These are phyloP conservation scores for Mimachlamys varia DNA, from an alignment of 2,888 invertebrate species.

Conservation along the genomic window DNA sequence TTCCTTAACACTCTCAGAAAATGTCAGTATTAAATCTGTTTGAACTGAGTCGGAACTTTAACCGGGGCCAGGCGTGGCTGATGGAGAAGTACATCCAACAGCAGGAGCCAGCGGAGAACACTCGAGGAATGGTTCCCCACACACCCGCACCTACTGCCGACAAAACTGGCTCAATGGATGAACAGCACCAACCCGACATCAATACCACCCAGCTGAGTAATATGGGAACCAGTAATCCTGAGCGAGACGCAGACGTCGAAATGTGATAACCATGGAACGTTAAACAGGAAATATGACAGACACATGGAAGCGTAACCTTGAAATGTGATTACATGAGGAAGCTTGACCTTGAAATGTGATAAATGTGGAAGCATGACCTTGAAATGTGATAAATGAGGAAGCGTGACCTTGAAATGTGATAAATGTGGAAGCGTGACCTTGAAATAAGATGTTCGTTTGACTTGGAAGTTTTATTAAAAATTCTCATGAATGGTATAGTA, in stretches of 20 bases:
- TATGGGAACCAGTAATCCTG: neutral
- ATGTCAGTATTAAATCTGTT: constrained; percentile 79
- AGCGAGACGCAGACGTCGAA: constrained; percentile 44
- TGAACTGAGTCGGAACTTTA: constrained; percentile 78
- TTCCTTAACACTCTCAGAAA: constrained; percentile 67
- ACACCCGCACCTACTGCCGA: constrained; percentile 66
- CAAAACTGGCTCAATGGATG: constrained; percentile 18
- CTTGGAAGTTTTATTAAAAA: neutral
- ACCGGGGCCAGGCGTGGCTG: constrained; percentile 74
- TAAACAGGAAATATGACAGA: constrained; percentile 48
- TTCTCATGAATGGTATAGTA: neutral
- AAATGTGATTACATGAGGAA: constrained; percentile 50
- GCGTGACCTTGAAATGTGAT: neutral
- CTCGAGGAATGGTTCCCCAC: constrained; percentile 62
- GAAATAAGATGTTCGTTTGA: neutral
- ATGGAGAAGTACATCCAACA: constrained; percentile 76
- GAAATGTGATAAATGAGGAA: neutral
- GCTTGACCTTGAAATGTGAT: constrained; percentile 53
- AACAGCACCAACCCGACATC: neutral
- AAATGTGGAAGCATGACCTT: neutral
- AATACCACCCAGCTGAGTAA: neutral
- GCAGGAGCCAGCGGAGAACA: constrained; percentile 67
- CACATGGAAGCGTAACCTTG: constrained; percentile 55
- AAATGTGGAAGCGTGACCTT: neutral
- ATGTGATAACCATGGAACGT: constrained; percentile 51